Evolutionary conservation across 2,797 vertebrate species (phyloP).

Genomic region (Typhlichthys subterraneus): DNA sequence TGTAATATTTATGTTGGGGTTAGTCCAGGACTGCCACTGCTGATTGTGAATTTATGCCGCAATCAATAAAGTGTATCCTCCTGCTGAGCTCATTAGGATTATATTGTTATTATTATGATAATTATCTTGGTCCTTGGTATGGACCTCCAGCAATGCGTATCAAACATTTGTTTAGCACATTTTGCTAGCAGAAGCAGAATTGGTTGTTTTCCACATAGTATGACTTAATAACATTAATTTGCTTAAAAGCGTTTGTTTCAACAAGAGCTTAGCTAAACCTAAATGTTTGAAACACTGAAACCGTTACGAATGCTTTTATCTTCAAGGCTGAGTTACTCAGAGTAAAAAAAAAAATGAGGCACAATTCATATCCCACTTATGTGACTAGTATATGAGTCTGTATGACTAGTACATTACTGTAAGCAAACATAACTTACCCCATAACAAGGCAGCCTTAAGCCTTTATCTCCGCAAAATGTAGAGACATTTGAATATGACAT

Average conservation of each 20-base stretch:
- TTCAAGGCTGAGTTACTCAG: constrained; percentile 31
- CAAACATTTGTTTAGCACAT: constrained; percentile 49
- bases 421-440: constrained; percentile 26
- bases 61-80: constrained; percentile 66
- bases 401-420: constrained; percentile 37
- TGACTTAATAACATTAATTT: constrained; percentile 6
- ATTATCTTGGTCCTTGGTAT: constrained; percentile 15
- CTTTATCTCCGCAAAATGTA: constrained; percentile 31
- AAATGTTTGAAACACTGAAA: constrained; percentile 16
- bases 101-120: constrained; percentile 4
- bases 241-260: constrained; percentile 30
- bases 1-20: constrained; percentile 71
- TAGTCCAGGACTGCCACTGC: constrained; percentile 69
- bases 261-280: constrained; percentile 18
- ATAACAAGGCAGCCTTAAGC: constrained; percentile 44
- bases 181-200: constrained; percentile 29
- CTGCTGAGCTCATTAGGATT: constrained; percentile 44
- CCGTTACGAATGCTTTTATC: constrained; percentile 47
- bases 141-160: constrained; percentile 21
- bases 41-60: constrained; percentile 62
- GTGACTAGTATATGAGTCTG: constrained; percentile 44
- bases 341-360: constrained; percentile 23
- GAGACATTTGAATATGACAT: constrained; percentile 25
- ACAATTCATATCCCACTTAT: constrained; percentile 43
- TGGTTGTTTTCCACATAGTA: constrained; percentile 28